phyloP scores from a whole-genome alignment of 2,113 vertebrate genomes.

The Gambusia holbrooki region DNA sequence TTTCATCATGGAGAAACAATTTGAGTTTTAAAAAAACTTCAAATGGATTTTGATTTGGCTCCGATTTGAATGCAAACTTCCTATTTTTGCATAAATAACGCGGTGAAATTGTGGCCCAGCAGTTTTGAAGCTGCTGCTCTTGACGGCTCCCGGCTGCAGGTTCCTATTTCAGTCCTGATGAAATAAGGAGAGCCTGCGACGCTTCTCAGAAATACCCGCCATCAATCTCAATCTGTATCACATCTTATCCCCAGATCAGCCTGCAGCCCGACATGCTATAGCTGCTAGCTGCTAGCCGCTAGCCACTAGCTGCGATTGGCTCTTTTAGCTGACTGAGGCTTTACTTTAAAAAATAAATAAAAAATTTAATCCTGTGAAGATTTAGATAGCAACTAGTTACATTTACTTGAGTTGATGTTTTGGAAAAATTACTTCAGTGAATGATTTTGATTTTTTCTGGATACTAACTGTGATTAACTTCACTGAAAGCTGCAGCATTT shows the following conservation, averaged over 20 bases:
- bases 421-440: no score
- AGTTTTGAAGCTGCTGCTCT: slow-evolving; percentile 6
- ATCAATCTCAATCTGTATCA: slow-evolving; percentile 66
- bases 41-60: background rate
- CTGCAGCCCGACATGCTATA: slow-evolving; percentile 49
- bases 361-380: no score
- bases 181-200: slow-evolving; percentile 67
- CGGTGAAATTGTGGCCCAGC: background rate
- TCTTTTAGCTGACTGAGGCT: slow-evolving; percentile 46
- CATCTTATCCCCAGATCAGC: slow-evolving; percentile 37
- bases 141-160: slow-evolving; percentile 79
- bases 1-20: background rate
- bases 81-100: background rate
- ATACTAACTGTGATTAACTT: no score
- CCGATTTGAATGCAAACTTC: background rate
- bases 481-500: no score
- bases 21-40: background rate
- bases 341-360: slow-evolving; percentile 25
- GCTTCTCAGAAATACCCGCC: slow-evolving; percentile 76
- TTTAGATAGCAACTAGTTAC: no score
- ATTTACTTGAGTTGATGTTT: no score
- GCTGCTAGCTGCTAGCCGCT: slow-evolving; percentile 19
- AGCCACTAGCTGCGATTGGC: slow-evolving; percentile 32
- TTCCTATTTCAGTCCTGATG: slow-evolving; percentile 78
- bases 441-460: no score